These are phyloP conservation scores for Pantherophis alleghaniensis DNA, from an alignment of 2,797 vertebrate species.

Conservation along the genomic window DNA sequence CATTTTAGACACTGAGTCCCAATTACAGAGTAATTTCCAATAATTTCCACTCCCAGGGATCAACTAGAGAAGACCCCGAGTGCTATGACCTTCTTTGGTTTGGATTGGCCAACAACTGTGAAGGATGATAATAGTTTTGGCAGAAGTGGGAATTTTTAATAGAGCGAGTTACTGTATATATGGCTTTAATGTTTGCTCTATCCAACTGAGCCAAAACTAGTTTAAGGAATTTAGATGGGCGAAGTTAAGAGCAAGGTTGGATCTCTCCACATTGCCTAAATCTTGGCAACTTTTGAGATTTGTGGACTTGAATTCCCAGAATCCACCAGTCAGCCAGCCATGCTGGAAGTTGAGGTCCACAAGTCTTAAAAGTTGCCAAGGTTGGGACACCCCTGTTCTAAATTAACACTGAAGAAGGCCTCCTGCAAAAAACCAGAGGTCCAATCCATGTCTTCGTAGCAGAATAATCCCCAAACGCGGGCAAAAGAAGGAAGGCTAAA, in stretches of 20 bases:
- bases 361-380: not conserved
- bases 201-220: not conserved
- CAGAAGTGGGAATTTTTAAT: not conserved
- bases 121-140: not conserved
- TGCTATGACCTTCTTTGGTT: not conserved
- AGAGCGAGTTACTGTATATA: not conserved
- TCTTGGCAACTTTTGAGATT: not conserved
- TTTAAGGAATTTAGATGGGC: not conserved
- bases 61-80: not conserved
- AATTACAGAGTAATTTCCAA: not conserved
- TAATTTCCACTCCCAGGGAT: not conserved
- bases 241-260: not conserved
- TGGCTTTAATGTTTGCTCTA: not conserved
- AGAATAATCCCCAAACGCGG: not conserved
- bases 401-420: not conserved
- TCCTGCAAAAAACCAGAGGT: not conserved
- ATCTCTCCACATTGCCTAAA: not conserved
- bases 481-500: not conserved
- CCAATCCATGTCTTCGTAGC: not conserved
- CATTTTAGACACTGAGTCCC: not conserved
- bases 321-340: not conserved
- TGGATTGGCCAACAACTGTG: not conserved
- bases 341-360: not conserved
- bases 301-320: not conserved
- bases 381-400: not conserved